phyloP scores from a whole-genome alignment of 2,113 vertebrate genomes.

The Eudyptes chrysolophus region DNA sequence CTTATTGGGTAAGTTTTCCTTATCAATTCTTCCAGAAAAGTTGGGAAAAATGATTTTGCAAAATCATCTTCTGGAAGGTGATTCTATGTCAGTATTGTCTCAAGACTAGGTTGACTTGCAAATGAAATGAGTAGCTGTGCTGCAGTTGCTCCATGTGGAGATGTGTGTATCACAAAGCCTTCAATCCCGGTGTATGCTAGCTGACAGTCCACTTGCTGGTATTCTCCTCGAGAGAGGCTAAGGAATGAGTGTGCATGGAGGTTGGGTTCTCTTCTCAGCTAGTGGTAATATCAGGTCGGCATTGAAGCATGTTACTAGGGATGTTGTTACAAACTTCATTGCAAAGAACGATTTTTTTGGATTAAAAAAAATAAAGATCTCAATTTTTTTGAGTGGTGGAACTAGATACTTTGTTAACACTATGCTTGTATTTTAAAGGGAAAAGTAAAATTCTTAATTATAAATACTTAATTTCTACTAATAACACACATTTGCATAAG shows the following conservation, averaged over 20 bases:
- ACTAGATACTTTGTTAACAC: not conserved
- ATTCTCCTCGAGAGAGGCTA: not conserved
- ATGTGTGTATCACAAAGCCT: not conserved
- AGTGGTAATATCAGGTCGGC: not conserved
- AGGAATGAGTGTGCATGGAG: not conserved
- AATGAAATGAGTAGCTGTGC: not conserved
- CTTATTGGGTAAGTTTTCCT: slow-evolving; percentile 92
- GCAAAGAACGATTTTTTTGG: not conserved
- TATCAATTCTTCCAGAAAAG: not conserved
- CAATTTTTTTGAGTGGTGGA: not conserved
- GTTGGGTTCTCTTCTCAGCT: not conserved
- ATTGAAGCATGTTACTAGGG: not conserved
- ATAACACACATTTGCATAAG: not conserved
- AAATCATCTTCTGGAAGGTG: not conserved
- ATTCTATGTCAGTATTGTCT: not conserved
- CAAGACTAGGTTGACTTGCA: not conserved
- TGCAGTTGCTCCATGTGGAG: not conserved
- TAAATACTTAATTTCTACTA: not conserved
- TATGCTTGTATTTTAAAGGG: not conserved
- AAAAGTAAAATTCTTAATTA: not conserved
- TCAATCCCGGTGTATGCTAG: fast-evolving
- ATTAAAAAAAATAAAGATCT: not conserved
- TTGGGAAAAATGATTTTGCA: not conserved
- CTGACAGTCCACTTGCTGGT: not conserved
- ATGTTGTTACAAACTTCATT: not conserved